Percentiles rank a stretch among this genome's conserved stretches.
phyloP scores from a whole-genome alignment of 37 sponge, comb jelly and placozoan genomes.

The Chondrosia reniformis region DNA sequence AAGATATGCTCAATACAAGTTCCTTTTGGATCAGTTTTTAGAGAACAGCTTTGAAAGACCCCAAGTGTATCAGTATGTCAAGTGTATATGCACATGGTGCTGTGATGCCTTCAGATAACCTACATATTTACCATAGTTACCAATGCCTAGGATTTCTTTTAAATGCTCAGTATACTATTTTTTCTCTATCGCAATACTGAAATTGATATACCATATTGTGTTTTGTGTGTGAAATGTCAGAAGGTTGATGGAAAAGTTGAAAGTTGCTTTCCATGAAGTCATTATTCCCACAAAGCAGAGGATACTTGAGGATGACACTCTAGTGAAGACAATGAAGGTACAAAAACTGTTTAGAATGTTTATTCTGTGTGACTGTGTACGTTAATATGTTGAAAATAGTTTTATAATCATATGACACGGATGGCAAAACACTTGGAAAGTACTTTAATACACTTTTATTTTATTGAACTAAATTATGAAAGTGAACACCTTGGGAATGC shows the following conservation, averaged over 20 bases:
- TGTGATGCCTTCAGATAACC: neutral
- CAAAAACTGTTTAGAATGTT: neutral
- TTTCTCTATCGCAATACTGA: neutral
- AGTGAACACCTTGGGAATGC: too few relatives aligned
- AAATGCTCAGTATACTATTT: neutral
- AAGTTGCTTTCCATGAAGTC: slow-evolving; percentile 57
- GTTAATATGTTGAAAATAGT: too few relatives aligned
- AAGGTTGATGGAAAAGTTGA: slow-evolving; percentile 52
- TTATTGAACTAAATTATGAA: too few relatives aligned
- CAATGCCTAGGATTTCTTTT: neutral
- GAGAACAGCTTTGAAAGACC: slow-evolving; percentile 7
- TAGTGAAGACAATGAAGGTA: slow-evolving; percentile 61
- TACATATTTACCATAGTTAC: neutral
- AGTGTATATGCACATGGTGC: neutral
- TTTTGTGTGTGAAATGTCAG: slow-evolving; percentile 10
- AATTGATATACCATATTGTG: neutral
- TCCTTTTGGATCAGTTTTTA: slow-evolving; percentile 1
- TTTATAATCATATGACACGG: too few relatives aligned
- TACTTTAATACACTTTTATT: too few relatives aligned
- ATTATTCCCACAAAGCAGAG: slow-evolving; percentile 36
- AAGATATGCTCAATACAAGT: neutral
- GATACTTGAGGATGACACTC: slow-evolving; percentile 28
- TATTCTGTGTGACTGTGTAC: neutral
- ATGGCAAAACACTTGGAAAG: too few relatives aligned
- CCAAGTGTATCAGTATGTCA: slow-evolving; percentile 23